Conservation (phyloP, 2,797 vertebrate genomes). For the Melanogrammus aeglefinus region DNA sequence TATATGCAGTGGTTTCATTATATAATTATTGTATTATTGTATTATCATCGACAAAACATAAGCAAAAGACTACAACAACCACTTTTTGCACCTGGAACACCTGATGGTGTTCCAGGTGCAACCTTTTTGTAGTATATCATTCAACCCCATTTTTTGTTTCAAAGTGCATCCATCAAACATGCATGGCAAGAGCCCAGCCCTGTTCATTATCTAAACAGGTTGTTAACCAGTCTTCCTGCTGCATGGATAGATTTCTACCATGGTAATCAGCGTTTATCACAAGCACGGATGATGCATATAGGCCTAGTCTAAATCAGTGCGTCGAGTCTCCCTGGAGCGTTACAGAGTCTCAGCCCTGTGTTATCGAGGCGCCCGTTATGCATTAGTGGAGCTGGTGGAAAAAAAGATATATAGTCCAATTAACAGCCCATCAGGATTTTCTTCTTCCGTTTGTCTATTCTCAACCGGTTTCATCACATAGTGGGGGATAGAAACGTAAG, state of each 20-base stretch:
- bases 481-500: neutral
- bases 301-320: neutral
- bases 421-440: neutral
- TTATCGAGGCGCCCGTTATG: neutral
- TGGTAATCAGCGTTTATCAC: neutral
- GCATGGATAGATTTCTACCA: too few relatives aligned
- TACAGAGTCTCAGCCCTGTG: neutral
- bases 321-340: neutral
- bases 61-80: neutral
- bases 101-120: neutral
- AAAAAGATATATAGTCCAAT: neutral
- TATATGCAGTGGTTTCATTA: too few relatives aligned
- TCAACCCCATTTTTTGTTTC: neutral
- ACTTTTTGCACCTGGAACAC: neutral
- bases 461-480: conserved; percentile 28
- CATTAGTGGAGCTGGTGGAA: neutral
- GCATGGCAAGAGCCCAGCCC: neutral
- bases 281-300: neutral
- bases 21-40: neutral
- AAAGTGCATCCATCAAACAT: neutral
- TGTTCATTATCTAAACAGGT: neutral
- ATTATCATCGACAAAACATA: neutral
- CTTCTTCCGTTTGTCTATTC: conserved; percentile 34
- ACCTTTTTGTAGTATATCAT: neutral
- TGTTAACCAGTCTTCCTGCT: neutral